Evolutionary conservation across 2,797 vertebrate species (phyloP).

Genomic region (Phyllotis vaccarum): DNA sequence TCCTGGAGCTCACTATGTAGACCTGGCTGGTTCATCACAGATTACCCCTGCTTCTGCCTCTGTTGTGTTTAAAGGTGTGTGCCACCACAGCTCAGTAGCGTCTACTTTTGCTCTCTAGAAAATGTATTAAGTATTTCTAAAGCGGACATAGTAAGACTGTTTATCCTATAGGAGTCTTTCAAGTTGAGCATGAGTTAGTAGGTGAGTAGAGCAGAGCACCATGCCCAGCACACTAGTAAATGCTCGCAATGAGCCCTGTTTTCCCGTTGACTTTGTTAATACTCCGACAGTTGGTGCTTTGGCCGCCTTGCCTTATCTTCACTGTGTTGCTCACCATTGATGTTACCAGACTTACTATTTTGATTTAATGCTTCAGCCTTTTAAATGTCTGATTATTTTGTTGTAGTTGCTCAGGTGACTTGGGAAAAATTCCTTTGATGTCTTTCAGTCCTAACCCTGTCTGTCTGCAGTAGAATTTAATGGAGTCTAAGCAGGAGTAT

Average conservation of each 20-base stretch:
- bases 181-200: not conserved
- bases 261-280: not conserved
- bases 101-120: constrained; percentile 28
- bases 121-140: not conserved
- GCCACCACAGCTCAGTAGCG: not conserved
- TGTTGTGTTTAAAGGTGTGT: not conserved
- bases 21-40: not conserved
- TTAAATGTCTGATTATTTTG: constrained; percentile 10
- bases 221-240: not conserved
- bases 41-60: not conserved
- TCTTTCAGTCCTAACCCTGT: not conserved
- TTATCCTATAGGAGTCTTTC: not conserved
- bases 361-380: constrained; percentile 34
- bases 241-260: not conserved
- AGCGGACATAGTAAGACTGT: not conserved
- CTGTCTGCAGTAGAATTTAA: constrained; percentile 35
- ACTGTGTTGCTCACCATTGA: not conserved
- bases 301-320: not conserved
- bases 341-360: constrained; percentile 7
- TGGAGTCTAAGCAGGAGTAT: not conserved
- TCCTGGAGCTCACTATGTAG: not conserved
- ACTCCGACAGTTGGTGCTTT: not conserved
- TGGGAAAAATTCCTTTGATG: not conserved
- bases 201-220: not conserved
- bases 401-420: constrained; percentile 10